These are phyloP conservation scores for Epizoanthus fatuus DNA, from an alignment of 92 coral and sea anemone genomes.

Conservation along the genomic window DNA sequence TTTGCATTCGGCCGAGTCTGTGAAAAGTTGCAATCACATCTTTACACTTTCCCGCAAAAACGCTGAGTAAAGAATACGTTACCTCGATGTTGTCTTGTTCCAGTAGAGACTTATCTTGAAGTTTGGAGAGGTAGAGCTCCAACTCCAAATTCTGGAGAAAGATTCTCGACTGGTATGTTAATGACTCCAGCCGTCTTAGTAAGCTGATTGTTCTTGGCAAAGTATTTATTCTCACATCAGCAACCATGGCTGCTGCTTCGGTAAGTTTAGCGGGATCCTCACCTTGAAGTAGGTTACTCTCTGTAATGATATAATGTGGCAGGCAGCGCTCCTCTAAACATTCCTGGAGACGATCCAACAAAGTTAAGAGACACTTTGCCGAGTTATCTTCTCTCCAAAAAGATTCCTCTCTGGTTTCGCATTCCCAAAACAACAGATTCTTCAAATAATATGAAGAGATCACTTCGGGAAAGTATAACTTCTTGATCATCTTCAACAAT, in stretches of 20 bases:
- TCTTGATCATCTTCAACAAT: constrained; percentile 19
- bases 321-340: background rate
- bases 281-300: constrained; percentile 25
- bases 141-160: no score
- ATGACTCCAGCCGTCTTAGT: background rate
- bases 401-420: background rate
- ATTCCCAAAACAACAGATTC: constrained; percentile 24
- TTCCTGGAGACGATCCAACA: background rate
- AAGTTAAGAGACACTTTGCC: background rate
- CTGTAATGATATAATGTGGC: constrained; percentile 24
- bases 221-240: background rate
- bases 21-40: no score
- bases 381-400: background rate
- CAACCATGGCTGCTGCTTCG: background rate
- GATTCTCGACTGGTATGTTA: background rate
- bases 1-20: no score
- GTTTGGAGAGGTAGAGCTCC: no score
- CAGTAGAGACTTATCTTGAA: no score
- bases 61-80: background rate
- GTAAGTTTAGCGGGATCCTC: background rate
- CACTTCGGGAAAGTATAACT: background rate
- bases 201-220: background rate
- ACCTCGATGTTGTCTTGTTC: no score
- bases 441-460: constrained; percentile 26
- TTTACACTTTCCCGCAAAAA: background rate